These are phyloP conservation scores for Rotaria socialis DNA, from an alignment of 2,888 invertebrate genomes.

Conservation along the genomic window DNA sequence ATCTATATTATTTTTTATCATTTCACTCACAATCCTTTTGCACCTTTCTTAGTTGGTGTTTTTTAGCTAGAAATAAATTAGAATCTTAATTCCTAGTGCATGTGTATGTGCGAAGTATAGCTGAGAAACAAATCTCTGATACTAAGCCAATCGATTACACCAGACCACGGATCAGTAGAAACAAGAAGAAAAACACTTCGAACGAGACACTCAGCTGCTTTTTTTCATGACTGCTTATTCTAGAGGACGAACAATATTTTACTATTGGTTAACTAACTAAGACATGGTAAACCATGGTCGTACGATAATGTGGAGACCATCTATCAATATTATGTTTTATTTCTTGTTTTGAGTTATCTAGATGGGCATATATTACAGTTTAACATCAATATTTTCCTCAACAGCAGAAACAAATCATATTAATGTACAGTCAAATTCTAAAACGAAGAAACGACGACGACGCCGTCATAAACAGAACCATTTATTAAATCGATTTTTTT, in stretches of 20 bases:
- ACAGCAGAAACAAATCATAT: not conserved
- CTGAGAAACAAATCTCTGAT: no score
- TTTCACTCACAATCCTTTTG: no score
- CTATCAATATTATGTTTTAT: not conserved
- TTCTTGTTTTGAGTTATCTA: not conserved
- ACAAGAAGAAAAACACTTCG: not conserved
- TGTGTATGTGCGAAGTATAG: no score
- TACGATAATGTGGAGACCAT: not conserved
- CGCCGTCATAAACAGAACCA: not conserved
- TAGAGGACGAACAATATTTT: not conserved
- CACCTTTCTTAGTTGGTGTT: no score
- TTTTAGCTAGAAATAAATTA: no score
- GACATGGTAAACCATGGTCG: not conserved
- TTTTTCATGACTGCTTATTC: not conserved
- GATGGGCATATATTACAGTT: not conserved
- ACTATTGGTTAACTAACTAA: not conserved
- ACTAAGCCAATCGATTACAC: no score
- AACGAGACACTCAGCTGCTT: not conserved
- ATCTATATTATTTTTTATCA: no score
- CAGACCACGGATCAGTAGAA: not conserved
- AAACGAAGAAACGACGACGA: not conserved
- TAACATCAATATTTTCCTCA: not conserved
- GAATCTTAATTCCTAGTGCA: no score
- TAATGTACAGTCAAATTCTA: not conserved
- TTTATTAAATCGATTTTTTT: not conserved